Conservation (phyloP, 1,140 invertebrate genomes). For the Elymnias hypermnestra region DNA sequence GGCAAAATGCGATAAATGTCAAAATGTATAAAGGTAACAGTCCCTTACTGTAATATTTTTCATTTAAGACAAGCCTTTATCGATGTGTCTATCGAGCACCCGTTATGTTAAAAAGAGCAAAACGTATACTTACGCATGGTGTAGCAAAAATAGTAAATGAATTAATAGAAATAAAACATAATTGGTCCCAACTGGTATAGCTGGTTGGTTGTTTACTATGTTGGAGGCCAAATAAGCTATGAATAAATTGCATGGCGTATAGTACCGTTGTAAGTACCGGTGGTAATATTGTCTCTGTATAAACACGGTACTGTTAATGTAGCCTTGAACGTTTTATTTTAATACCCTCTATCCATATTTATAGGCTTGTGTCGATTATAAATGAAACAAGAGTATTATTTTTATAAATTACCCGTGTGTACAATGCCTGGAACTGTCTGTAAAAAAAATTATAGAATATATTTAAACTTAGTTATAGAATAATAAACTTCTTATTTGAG, state of each 20-base stretch:
- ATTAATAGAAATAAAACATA: constrained; percentile 32
- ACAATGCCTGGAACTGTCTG: too few species aligned
- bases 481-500: too few species aligned
- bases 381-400: too few species aligned
- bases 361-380: too few species aligned
- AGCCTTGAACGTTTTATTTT: constrained; percentile 16
- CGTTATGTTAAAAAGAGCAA: constrained; percentile 26
- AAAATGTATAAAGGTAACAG: too few species aligned
- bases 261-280: constrained; percentile 36
- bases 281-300: constrained; percentile 22
- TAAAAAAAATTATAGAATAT: too few species aligned
- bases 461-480: too few species aligned
- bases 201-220: constrained; percentile 32
- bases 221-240: constrained; percentile 32
- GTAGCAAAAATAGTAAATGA: constrained; percentile 36
- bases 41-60: too few species aligned
- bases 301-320: constrained; percentile 6
- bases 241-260: constrained; percentile 28
- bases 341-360: too few species aligned
- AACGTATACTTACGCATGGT: constrained; percentile 29
- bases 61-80: neutral
- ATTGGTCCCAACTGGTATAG: constrained; percentile 36
- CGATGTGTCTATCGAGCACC: neutral
- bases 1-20: too few species aligned
- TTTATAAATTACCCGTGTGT: too few species aligned